Evolutionary conservation across 2,888 invertebrate species (phyloP).

Genomic region (Bruchidius siliquastri): DNA sequence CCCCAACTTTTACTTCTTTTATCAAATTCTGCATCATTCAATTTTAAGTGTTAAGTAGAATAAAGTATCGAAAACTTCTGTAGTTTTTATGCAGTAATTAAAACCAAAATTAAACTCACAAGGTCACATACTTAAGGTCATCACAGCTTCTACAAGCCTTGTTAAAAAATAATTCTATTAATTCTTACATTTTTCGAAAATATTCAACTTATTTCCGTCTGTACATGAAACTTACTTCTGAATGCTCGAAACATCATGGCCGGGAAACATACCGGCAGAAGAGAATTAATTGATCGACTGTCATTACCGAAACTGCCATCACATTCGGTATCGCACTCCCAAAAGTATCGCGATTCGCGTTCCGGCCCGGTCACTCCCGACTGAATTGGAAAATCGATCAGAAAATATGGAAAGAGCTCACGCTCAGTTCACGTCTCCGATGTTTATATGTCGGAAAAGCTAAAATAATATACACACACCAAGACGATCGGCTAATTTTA

Average conservation of each 20-base stretch:
- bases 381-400: background rate
- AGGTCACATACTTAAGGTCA: too few species aligned
- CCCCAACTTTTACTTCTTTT: too few species aligned
- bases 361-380: background rate
- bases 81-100: too few species aligned
- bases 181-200: too few species aligned
- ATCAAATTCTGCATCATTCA: too few species aligned
- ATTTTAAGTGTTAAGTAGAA: too few species aligned
- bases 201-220: too few species aligned
- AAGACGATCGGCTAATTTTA: constrained; percentile 10
- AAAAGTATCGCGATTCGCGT: background rate
- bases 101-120: too few species aligned
- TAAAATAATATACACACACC: constrained; percentile 29
- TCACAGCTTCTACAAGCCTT: too few species aligned
- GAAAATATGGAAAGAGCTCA: constrained; percentile 1
- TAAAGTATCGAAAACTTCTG: too few species aligned
- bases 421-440: constrained; percentile 12
- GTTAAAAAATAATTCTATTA: too few species aligned
- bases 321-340: background rate
- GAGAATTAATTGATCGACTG: background rate
- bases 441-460: constrained; percentile 24
- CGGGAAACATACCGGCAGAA: background rate
- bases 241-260: background rate
- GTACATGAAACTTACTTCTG: background rate
- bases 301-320: background rate